Evolutionary conservation across 1,140 invertebrate species (phyloP).

Genomic region (Papilio polytes): DNA sequence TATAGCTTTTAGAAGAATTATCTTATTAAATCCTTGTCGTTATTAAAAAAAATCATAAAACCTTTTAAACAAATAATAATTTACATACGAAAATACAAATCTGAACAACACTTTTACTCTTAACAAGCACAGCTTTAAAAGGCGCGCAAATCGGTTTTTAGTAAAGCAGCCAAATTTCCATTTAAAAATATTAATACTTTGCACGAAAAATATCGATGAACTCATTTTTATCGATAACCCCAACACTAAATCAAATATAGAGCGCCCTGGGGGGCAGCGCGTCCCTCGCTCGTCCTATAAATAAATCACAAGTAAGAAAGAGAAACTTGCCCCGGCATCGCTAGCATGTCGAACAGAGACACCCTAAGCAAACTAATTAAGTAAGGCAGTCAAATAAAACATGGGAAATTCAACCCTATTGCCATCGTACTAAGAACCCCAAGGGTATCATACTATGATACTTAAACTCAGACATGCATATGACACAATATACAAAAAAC

Average conservation of each 20-base stretch:
- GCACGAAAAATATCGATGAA: constrained; percentile 37
- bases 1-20: background rate
- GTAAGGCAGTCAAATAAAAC: constrained; percentile 24
- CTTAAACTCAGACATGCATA: constrained; percentile 33
- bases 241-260: constrained; percentile 70
- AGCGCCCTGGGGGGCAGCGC: constrained; percentile 69
- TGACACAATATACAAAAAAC: constrained; percentile 36
- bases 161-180: too few relatives aligned
- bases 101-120: too few relatives aligned
- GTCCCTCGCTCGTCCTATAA: constrained; percentile 69
- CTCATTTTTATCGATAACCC: constrained; percentile 42
- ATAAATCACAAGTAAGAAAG: constrained; percentile 61
- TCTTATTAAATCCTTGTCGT: too few relatives aligned
- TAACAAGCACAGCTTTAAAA: too few relatives aligned
- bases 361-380: constrained; percentile 44
- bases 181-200: constrained; percentile 32
- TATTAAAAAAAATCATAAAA: too few relatives aligned
- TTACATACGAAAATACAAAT: too few relatives aligned
- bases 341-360: constrained; percentile 53
- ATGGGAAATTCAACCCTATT: constrained; percentile 28
- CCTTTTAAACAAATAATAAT: too few relatives aligned
- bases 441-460: background rate
- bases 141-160: too few relatives aligned
- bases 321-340: constrained; percentile 46
- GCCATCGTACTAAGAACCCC: constrained; percentile 13